These are phyloP conservation scores for Rhynchophorus ferrugineus DNA, from an alignment of 1,140 invertebrate species.

Conservation along the genomic window DNA sequence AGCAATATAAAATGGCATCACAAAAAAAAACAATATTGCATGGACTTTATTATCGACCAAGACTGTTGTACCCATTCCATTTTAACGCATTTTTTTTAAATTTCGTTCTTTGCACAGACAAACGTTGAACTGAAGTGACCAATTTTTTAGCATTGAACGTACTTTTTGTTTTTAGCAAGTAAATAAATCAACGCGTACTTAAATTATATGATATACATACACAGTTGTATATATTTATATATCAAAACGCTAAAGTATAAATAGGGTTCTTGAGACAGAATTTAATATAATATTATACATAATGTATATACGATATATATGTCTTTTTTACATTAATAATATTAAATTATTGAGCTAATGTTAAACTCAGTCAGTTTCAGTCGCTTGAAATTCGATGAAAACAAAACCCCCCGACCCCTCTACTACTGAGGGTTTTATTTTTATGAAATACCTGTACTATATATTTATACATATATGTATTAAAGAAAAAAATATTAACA, in stretches of 20 bases:
- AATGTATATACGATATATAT: background rate
- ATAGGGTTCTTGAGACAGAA: slow-evolving; percentile 1
- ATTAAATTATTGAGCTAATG: background rate
- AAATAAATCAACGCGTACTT: background rate
- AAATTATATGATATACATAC: background rate
- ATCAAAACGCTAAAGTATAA: background rate
- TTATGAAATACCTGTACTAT: too few species aligned
- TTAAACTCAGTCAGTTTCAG: background rate
- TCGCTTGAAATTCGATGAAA: background rate
- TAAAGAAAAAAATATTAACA: too few species aligned
- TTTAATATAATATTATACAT: background rate
- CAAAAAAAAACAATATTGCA: too few species aligned
- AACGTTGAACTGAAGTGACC: background rate
- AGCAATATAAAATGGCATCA: too few species aligned
- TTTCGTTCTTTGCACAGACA: too few species aligned
- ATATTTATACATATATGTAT: too few species aligned
- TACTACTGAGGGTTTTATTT: too few species aligned
- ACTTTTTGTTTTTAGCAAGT: background rate
- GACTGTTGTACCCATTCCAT: background rate
- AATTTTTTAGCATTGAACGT: background rate
- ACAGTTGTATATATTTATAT: too few species aligned
- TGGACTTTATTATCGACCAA: too few species aligned
- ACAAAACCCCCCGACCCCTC: too few species aligned
- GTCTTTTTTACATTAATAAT: background rate
- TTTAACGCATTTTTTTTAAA: background rate